Evolutionary conservation across 2,797 vertebrate species (phyloP).

Genomic region (Pogonophryne albipinna): DNA sequence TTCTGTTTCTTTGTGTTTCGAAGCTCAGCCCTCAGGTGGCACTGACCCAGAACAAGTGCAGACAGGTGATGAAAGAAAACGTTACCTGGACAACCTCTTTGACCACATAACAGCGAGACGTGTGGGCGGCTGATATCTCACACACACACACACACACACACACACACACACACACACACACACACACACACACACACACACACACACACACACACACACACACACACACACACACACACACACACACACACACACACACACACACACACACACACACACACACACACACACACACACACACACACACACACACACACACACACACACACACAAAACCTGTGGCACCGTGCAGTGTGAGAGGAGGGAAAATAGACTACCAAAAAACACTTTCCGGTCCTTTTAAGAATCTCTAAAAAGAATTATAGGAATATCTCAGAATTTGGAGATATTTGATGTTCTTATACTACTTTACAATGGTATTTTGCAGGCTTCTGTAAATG

Average conservation of each 20-base stretch:
- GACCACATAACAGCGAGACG: constrained; percentile 51
- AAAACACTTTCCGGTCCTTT: constrained; percentile 24
- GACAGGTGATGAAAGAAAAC: constrained; percentile 52
- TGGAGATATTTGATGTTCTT: no score
- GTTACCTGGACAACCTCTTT: constrained; percentile 71
- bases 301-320: constrained; percentile 22
- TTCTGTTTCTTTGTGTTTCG: constrained; percentile 14
- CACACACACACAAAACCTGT: constrained; percentile 17
- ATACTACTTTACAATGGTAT: no score
- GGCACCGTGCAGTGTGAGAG: constrained; percentile 20
- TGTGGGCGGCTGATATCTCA: constrained; percentile 48
- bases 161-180: constrained; percentile 22
- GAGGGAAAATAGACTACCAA: constrained; percentile 12
- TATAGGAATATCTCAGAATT: background rate
- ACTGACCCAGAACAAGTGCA: constrained; percentile 44
- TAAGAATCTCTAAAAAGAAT: constrained; percentile 8
- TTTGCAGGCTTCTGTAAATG: no score
- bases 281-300: constrained; percentile 22
- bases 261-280: constrained; percentile 17
- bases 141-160: constrained; percentile 17
- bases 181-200: constrained; percentile 20
- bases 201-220: constrained; percentile 20
- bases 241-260: constrained; percentile 20
- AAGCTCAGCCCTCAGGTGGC: constrained; percentile 34
- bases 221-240: constrained; percentile 21